Conservation (phyloP, 2,888 invertebrate species). For the Dolomedes plantarius region DNA sequence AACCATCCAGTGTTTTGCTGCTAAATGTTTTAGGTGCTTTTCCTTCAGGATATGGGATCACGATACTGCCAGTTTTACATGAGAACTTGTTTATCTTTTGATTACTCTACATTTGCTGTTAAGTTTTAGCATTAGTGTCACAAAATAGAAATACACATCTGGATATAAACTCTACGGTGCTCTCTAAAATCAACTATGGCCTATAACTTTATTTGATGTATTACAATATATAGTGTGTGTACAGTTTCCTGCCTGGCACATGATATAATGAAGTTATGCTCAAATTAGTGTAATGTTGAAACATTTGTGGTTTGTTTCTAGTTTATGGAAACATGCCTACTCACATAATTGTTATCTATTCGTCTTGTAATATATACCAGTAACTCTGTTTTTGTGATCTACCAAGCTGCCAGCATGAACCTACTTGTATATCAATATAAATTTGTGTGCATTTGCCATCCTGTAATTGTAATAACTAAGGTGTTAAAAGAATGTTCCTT, state of each 20-base stretch:
- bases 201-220: constrained; percentile 62
- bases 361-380: constrained; percentile 53
- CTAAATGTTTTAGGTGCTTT: constrained; percentile 56
- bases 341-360: constrained; percentile 64
- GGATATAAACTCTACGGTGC: constrained; percentile 63
- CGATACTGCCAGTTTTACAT: constrained; percentile 66
- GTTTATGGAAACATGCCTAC: constrained; percentile 43
- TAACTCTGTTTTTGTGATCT: constrained; percentile 56
- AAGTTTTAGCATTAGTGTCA: constrained; percentile 56
- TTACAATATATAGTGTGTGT: constrained; percentile 36
- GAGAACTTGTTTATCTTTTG: constrained; percentile 44
- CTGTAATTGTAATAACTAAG: constrained; percentile 43
- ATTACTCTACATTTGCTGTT: constrained; percentile 52
- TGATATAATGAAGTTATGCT: constrained; percentile 70
- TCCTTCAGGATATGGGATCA: constrained; percentile 54
- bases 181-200: constrained; percentile 63
- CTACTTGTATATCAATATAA: constrained; percentile 47
- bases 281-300: constrained; percentile 67
- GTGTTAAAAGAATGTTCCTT: constrained; percentile 43
- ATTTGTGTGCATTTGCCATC: constrained; percentile 63
- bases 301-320: constrained; percentile 53
- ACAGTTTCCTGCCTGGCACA: constrained; percentile 66
- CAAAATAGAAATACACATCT: constrained; percentile 54
- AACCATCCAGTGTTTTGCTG: constrained; percentile 46
- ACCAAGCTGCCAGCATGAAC: constrained; percentile 61